phyloP scores from a whole-genome alignment of 2,888 invertebrate species.

The Euphydryas editha region DNA sequence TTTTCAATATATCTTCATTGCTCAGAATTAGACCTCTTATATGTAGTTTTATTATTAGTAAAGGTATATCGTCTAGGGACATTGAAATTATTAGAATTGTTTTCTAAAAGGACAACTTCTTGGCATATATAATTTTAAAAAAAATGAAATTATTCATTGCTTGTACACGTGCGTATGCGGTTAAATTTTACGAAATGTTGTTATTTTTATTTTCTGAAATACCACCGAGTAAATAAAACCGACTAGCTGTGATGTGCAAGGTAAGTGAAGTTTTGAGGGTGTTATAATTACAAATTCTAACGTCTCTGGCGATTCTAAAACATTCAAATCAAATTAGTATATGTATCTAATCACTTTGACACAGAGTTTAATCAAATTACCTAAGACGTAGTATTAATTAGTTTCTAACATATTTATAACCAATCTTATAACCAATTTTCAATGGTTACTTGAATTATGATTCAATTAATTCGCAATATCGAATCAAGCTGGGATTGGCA shows the following conservation, averaged over 20 bases:
- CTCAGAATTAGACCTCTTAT: no score
- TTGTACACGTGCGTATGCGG: no score
- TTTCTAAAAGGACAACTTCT: no score
- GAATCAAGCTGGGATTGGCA: no score
- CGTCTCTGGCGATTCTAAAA: constrained; percentile 11
- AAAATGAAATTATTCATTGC: no score
- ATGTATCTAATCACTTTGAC: constrained; percentile 32
- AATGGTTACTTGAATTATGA: not conserved
- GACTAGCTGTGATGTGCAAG: not conserved
- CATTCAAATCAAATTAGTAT: constrained; percentile 33
- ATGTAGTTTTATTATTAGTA: no score
- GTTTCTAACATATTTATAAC: constrained; percentile 6
- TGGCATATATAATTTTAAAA: no score
- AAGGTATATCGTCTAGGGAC: no score
- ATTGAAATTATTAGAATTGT: no score
- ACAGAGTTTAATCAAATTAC: constrained; percentile 24
- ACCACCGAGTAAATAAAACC: not conserved
- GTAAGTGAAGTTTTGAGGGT: not conserved
- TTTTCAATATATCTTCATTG: no score
- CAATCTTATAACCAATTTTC: not conserved
- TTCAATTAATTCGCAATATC: no score
- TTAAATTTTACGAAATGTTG: not conserved
- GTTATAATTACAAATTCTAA: constrained; percentile 1
- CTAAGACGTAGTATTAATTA: constrained; percentile 21
- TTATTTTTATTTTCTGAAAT: not conserved